Evolutionary conservation across 2,888 invertebrate species (phyloP).

Genomic region (Drosophila engyochracea): DNA sequence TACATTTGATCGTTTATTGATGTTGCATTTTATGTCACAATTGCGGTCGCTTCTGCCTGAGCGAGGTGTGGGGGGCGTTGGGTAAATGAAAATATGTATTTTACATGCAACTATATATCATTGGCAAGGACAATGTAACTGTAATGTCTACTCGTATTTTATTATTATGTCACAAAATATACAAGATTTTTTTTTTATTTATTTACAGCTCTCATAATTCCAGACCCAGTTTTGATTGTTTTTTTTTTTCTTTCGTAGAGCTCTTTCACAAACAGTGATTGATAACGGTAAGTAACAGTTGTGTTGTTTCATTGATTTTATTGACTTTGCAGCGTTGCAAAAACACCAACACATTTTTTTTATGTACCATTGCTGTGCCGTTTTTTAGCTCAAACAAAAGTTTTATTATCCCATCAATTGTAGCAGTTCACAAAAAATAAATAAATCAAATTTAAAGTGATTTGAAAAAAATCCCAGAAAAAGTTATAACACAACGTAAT

Average conservation of each 20-base stretch:
- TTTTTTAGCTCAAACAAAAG: constrained; percentile 16
- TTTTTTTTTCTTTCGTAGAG: background rate
- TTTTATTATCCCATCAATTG: constrained; percentile 21
- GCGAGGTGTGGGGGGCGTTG: background rate
- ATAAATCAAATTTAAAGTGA: background rate
- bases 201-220: constrained; percentile 3
- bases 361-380: background rate
- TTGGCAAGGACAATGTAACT: constrained; percentile 30
- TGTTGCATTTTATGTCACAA: constrained; percentile 50
- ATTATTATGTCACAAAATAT: constrained; percentile 12
- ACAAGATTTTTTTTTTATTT: constrained; percentile 1
- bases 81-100: background rate
- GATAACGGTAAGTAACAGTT: constrained; percentile 45
- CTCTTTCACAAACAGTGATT: constrained; percentile 15
- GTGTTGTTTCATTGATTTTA: constrained; percentile 21
- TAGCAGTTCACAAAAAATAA: background rate
- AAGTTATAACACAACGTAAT: constrained; percentile 5
- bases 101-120: constrained; percentile 1
- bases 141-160: constrained; percentile 2
- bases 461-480: background rate
- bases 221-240: background rate
- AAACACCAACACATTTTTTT: background rate
- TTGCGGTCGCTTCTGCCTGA: constrained; percentile 17
- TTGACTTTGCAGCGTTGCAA: constrained; percentile 22
- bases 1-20: constrained; percentile 52